Evolutionary conservation across 64 coral and sea anemone species (phyloP).

Genomic region (Hydrozoanthus tunicans): DNA sequence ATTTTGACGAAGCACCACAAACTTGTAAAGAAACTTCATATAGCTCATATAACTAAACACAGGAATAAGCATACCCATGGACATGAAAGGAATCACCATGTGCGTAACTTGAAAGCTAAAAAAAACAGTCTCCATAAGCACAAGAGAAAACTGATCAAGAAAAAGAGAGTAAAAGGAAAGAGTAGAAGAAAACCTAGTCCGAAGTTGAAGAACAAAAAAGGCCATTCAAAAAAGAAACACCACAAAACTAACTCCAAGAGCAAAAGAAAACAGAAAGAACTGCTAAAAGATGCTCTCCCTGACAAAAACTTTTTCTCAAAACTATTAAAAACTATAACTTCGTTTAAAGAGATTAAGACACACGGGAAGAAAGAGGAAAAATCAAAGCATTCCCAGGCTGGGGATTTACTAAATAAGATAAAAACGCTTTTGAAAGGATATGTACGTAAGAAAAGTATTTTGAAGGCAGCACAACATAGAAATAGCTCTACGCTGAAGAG

Average conservation of each 20-base stretch:
- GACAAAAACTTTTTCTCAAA: conserved; percentile 67
- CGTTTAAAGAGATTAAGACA: neutral
- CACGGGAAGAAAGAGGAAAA: conserved; percentile 11
- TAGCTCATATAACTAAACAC: neutral
- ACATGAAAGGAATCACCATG: neutral
- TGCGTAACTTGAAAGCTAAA: neutral
- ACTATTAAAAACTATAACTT: conserved; percentile 46
- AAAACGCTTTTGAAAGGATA: neutral
- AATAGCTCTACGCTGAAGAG: neutral
- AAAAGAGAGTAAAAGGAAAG: neutral
- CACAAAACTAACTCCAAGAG: conserved; percentile 13
- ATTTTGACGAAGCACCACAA: neutral
- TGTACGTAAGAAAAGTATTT: neutral
- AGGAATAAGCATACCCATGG: neutral
- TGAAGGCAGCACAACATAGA: neutral
- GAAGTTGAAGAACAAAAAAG: neutral
- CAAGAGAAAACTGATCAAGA: neutral
- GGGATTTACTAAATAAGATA: neutral
- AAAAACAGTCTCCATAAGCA: neutral
- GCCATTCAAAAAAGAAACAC: neutral
- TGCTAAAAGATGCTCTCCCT: neutral
- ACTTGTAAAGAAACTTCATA: neutral
- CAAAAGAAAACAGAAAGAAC: neutral
- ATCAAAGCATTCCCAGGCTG: neutral
- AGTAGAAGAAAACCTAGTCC: neutral